Evolutionary conservation across 2,888 invertebrate genomes (phyloP).

Genomic region (Polyploca ridens): DNA sequence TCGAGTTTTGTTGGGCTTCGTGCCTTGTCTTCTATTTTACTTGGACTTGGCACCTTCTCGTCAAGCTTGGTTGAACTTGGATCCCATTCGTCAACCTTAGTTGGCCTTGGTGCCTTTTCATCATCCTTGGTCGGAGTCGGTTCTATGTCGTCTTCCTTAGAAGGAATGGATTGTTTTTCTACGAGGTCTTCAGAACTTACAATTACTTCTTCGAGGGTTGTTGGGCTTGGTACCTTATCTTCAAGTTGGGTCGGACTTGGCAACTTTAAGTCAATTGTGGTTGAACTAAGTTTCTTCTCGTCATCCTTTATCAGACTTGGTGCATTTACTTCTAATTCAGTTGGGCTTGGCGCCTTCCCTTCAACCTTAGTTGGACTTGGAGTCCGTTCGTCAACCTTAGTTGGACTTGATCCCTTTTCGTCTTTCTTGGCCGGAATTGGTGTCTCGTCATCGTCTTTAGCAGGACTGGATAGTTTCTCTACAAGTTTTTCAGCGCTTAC

Average conservation of each 20-base stretch:
- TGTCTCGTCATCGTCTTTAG: constrained; percentile 20
- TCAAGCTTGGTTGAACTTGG: background rate
- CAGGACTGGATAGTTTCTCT: constrained; percentile 16
- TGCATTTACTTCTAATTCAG: background rate
- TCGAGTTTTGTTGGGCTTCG: constrained; percentile 13
- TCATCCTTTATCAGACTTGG: background rate
- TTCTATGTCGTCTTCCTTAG: no score
- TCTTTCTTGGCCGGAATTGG: constrained; percentile 21
- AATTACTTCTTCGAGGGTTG: no score
- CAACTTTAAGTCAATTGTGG: no score
- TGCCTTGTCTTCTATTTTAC: constrained; percentile 16
- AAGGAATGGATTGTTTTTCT: no score
- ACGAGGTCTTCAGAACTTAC: no score
- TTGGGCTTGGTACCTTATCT: constrained; percentile 10
- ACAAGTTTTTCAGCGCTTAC: no score
- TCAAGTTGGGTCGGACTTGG: constrained; percentile 9
- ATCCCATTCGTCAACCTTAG: background rate
- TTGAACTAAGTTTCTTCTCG: constrained; percentile 4
- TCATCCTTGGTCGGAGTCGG: constrained; percentile 11
- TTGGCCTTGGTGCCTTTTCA: constrained; percentile 16
- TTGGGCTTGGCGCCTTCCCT: constrained; percentile 1
- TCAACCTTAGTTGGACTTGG: constrained; percentile 16
- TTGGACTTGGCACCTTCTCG: constrained; percentile 13
- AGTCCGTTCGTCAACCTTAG: constrained; percentile 14
- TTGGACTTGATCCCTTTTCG: constrained; percentile 16